Evolutionary conservation across 2,113 vertebrate species (phyloP), one percentile per base, ranked within the genome.

Genomic region (Pituophis catenifer): DNA sequence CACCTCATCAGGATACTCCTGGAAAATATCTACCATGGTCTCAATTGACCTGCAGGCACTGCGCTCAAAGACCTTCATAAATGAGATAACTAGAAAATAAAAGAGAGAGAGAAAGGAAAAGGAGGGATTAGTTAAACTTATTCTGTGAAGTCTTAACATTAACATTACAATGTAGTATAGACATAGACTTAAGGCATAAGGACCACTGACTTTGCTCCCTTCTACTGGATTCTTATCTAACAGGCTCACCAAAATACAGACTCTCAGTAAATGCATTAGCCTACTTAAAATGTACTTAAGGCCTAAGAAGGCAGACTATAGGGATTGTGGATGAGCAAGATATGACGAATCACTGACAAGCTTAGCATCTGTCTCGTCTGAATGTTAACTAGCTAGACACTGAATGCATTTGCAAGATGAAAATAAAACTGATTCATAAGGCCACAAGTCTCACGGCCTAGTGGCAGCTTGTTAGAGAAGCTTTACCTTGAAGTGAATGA

Each of bases 1-100:
- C 86, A 99, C 98, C 95, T 99, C 99, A 24, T 99, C 99, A 0
- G 99, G 99, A 91, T 99, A 99, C 96, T 99, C 99, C 97, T 99
- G 98, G 96, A 99, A 98, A 96, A 99, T 99, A 96, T 99, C 99
- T 96, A 99, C 99, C 97, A 99, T 98, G 92, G 98, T 97, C 97
- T 99, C 99, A 62, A 99, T 98, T 1, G 99, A 98, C 96, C 98
- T 98, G 97, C 99, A 99, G 96, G 97, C 97, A 93, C 99, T 99
- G 96, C 98, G 99, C 95, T 98, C 98, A 95, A 98, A 99, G 95
- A 99, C 99, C 38, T 99, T 99, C 97, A 99, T 97, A 95, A 99
- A 99, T 94, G 98, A 98, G 96, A 99, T 98, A 97, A 99, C 99
- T 99, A 95, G 90, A 91, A 88, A 88, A 94, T 90, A 93, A 55